Conservation (phyloP, 2,888 invertebrate species). For the Himalopsyche kuldschensis region DNA sequence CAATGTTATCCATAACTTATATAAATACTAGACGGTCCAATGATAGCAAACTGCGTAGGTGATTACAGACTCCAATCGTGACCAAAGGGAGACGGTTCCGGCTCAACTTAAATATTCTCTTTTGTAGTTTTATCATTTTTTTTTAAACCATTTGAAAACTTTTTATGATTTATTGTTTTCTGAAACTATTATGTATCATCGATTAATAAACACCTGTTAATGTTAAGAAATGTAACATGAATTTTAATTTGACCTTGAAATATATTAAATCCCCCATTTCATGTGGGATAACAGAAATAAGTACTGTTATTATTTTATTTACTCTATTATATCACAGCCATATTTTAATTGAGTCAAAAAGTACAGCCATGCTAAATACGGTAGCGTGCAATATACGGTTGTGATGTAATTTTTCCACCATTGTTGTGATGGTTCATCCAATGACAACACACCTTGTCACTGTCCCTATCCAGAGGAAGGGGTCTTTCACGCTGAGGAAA, state of each 20-base stretch:
- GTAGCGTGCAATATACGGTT: too few species aligned
- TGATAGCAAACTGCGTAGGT: slow-evolving; percentile 45
- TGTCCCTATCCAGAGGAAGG: too few species aligned
- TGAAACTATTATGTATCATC: slow-evolving; percentile 6
- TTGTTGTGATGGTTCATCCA: too few species aligned
- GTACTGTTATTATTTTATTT: too few species aligned
- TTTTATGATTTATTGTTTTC: neutral
- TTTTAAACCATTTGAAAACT: neutral
- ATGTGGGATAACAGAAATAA: neutral
- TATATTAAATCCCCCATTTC: neutral
- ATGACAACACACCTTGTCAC: too few species aligned
- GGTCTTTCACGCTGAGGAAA: too few species aligned
- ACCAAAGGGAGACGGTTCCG: neutral
- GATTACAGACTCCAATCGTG: neutral
- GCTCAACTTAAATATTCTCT: slow-evolving; percentile 8
- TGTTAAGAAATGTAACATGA: neutral
- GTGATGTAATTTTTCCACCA: too few species aligned
- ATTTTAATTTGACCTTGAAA: neutral
- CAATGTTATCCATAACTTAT: slow-evolving; percentile 30
- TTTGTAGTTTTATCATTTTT: neutral
- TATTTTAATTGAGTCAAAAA: too few species aligned
- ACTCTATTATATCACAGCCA: too few species aligned
- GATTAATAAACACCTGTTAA: slow-evolving; percentile 18
- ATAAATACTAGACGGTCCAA: slow-evolving; percentile 50
- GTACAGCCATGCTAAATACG: too few species aligned